Evolutionary conservation across 2,797 vertebrate species (phyloP), one percentile per base, ranked within the genome.

Genomic region (Galaxias olidus): DNA sequence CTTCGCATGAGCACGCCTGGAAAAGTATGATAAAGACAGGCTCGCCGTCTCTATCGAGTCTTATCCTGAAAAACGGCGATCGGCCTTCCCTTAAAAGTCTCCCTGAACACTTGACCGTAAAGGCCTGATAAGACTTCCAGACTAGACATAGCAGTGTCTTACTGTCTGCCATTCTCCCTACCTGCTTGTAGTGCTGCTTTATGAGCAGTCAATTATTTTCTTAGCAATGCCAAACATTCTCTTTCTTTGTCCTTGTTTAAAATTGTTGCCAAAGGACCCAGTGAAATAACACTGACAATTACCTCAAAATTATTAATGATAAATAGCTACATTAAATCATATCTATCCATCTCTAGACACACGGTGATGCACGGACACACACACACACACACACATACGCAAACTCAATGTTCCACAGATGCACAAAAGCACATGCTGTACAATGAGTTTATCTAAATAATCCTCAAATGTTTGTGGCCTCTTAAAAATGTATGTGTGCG

Each of bases 161-260:
- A 59, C 62, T 49, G 10, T n/a, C 40, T 40, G 53, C 15, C 15
- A 44, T 8, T 17, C 43, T 11, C 43, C n/a, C 5, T 59, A 10
- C 17, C 15, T 19, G 42, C 42, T 45, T 44, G 13, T 14, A 15
- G 19, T n/a, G 18, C 7, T 12, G 10, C 13, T 14, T n/a, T 4
- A 19, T 14, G 44, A 60, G 43, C 7, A 48, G 46, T 19, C 64
- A 69, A 71, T 71, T 71, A 60, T 18, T 17, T 77, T 82, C 69
- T 43, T 4, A 5, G 40, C 46, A 52, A 40, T 65, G 74, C 79
- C 80, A 83, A 84, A 86, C 81, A 69, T 77, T 30, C 10, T 13
- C 30, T 3, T 6, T 30, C 6, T 3, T 30, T n/a, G n/a, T n/a
- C n/a, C n/a, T n/a, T n/a, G n/a, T n/a, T n/a, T n/a, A n/a, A n/a